phyloP scores from a whole-genome alignment of 1,140 invertebrate species.

The roundworm (Caenorhabditis elegans) region DNA sequence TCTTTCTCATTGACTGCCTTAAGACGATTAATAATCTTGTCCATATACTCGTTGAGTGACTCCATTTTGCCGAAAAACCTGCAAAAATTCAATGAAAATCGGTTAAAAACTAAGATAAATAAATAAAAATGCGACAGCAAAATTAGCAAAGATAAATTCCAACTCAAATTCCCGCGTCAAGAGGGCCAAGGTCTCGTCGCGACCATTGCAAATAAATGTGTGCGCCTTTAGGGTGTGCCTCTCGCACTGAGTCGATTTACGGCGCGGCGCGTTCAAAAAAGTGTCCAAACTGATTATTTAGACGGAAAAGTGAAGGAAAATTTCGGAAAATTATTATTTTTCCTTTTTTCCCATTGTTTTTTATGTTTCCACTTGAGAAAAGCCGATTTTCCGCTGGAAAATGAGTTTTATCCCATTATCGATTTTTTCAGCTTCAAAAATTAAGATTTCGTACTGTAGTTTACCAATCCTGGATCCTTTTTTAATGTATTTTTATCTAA shows the following conservation, averaged over 20 bases:
- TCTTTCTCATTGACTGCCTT: neutral
- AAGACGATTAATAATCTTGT: neutral
- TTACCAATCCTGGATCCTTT: neutral
- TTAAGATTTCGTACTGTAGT: neutral
- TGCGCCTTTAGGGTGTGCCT: slow-evolving; percentile 1
- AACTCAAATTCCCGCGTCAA: neutral
- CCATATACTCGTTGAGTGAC: neutral
- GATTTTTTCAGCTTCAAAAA: neutral
- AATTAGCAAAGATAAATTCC: neutral
- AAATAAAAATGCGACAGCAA: neutral
- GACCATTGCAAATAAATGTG: neutral
- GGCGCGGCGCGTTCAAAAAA: slow-evolving; percentile 19
- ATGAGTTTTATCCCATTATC: neutral
- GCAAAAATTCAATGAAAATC: neutral
- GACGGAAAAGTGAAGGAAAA: neutral
- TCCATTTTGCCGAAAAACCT: neutral
- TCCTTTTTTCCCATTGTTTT: neutral
- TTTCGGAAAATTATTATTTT: neutral
- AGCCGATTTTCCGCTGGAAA: neutral
- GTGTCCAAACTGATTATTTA: neutral
- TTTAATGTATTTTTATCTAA: neutral
- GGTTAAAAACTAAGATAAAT: neutral
- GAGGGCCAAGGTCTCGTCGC: neutral
- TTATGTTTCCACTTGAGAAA: neutral
- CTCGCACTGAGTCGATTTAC: slow-evolving; percentile 4